These are phyloP conservation scores for Parelbella ahira DNA, from an alignment of 2,888 invertebrate genomes.

Conservation along the genomic window DNA sequence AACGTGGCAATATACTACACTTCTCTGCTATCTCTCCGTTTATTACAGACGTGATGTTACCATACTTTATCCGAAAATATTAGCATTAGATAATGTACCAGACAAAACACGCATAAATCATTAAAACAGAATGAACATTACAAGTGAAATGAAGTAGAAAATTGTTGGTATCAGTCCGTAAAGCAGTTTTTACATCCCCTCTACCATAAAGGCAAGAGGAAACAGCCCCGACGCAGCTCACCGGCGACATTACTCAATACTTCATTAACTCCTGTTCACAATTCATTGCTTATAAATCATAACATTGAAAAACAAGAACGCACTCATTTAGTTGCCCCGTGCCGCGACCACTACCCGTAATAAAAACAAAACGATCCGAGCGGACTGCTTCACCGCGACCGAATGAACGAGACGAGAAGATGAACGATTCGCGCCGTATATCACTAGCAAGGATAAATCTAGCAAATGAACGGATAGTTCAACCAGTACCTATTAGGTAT, in stretches of 20 bases:
- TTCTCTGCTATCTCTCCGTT: no score
- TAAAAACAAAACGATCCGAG: constrained; percentile 29
- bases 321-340: constrained; percentile 59
- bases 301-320: constrained; percentile 53
- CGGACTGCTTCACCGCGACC: background rate
- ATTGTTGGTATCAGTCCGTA: constrained; percentile 19
- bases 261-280: constrained; percentile 65
- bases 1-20: no score
- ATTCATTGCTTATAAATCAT: constrained; percentile 69
- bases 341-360: constrained; percentile 50
- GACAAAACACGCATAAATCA: no score
- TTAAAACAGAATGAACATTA: no score
- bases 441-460: no score
- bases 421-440: no score
- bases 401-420: background rate
- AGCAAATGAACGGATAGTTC: no score
- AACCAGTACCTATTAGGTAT: no score
- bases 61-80: no score
- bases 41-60: no score
- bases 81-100: no score
- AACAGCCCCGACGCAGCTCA: constrained; percentile 39
- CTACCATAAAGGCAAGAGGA: constrained; percentile 37
- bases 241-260: constrained; percentile 58
- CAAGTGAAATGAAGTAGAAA: constrained; percentile 26
- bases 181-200: constrained; percentile 22